Conservation (phyloP, 2,797 vertebrate genomes). For the Halcyon badia region DNA sequence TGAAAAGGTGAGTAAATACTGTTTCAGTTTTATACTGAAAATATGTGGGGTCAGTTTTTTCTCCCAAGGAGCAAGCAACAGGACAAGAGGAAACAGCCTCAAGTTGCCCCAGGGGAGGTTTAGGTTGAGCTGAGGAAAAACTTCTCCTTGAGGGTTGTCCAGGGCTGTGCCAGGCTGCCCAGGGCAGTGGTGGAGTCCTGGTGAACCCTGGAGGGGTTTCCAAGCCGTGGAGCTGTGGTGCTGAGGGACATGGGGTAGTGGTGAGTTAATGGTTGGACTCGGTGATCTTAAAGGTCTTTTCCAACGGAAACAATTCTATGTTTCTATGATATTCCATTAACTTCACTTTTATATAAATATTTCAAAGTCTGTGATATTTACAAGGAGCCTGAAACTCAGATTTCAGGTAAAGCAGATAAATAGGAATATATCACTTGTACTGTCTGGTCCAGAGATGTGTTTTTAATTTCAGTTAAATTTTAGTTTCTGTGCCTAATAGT, state of each 20-base stretch:
- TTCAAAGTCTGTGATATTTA: not conserved
- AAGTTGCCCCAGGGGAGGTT: not conserved
- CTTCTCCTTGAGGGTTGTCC: not conserved
- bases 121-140: not conserved
- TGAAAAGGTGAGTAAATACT: slow-evolving; percentile 67
- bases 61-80: not conserved
- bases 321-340: not conserved
- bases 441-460: not conserved
- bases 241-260: not conserved
- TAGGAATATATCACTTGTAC: not conserved
- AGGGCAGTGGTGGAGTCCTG: not conserved
- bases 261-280: not conserved
- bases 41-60: not conserved
- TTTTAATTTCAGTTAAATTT: not conserved
- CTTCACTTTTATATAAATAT: not conserved
- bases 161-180: no score
- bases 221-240: no score
- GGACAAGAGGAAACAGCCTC: not conserved
- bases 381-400: not conserved
- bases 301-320: not conserved
- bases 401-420: not conserved
- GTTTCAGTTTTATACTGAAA: not conserved
- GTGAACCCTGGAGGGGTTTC: no score
- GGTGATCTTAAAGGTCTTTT: no score
- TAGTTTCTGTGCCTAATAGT: not conserved